Base-by-base conservation (phyloP, 1,140 invertebrate genomes). In the Oppia nitens region DNA sequence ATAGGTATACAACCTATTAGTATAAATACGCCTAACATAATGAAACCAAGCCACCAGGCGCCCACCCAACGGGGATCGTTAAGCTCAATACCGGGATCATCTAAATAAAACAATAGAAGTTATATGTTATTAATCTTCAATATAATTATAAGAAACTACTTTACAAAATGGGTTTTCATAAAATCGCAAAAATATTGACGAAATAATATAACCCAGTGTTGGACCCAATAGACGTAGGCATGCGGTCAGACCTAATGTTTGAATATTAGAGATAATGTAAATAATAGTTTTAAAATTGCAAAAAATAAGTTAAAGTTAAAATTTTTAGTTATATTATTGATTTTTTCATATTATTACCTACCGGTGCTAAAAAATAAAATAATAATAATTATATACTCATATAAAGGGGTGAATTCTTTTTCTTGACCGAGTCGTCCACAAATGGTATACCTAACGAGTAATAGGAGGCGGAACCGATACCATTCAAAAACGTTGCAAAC, bases 31-130 rank as follows among this genome's bases (percentile, higher is more conserved):
- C 79, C 82, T 55, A 83, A 71, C 11, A 84, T 75, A 28, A 84
- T 57, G 57, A 72, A 72, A 17, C 76, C 83, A 77, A 84, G 63
- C 83, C 83, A 85, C 83, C 83, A 85, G 12, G 60, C n/a, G 40
- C 52, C 17, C 49, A 47, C 3, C 62, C 60, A 53, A 66, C 66
- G 9, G 63, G 32, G 20, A 66, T 40, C 65, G 62, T 62, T 14
- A 61, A 61, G 11, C 62, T 63, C 1, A 66, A 60, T 11, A 60
- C 57, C 21, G 63, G 49, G n/a, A 60, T 57, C 28, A 66, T 57
- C 17, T 47, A 26, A 2, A 65, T n/a, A 20, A 64, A 61, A 12
- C 63, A 29, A 12, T 65, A 57, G 12, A 66, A 47, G 85, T 23
- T 85, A 85, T 73, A 70, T 70, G 73, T 0, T 69, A 70, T 49